Evolutionary conservation across 2,888 invertebrate species (phyloP).

Genomic region (Sphaerophoria rueppellii): DNA sequence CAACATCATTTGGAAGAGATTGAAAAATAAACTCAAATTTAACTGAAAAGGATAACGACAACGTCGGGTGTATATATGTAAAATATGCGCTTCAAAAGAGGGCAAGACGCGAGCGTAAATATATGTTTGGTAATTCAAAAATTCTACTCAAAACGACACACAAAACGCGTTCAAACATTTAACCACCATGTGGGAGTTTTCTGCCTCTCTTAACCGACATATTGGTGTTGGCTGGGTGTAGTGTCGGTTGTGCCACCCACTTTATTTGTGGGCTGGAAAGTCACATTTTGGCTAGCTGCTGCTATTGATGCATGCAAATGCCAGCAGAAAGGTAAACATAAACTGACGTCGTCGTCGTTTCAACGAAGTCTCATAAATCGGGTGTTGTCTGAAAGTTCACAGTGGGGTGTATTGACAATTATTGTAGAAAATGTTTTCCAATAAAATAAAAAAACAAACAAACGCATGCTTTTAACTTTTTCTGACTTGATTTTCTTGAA

Average conservation of each 20-base stretch:
- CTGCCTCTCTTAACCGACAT: slow-evolving; percentile 3
- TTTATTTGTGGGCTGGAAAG: slow-evolving; percentile 1
- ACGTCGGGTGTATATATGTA: slow-evolving; percentile 10
- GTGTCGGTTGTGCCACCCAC: slow-evolving; percentile 21
- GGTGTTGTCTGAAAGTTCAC: neutral
- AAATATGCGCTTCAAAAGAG: neutral
- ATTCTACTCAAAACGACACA: slow-evolving; percentile 8
- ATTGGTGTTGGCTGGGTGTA: neutral
- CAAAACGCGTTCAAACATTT: slow-evolving; percentile 52
- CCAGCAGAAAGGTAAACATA: slow-evolving; percentile 48
- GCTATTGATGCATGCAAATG: slow-evolving; percentile 59
- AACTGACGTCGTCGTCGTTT: slow-evolving; percentile 25
- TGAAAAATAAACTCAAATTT: slow-evolving; percentile 30
- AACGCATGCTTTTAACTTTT: too few relatives aligned
- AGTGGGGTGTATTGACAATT: too few relatives aligned
- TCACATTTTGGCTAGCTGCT: slow-evolving; percentile 14
- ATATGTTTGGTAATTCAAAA: slow-evolving; percentile 29
- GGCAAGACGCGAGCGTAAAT: slow-evolving; percentile 23
- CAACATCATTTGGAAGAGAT: slow-evolving; percentile 3
- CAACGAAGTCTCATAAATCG: slow-evolving; percentile 44
- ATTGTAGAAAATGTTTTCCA: too few relatives aligned
- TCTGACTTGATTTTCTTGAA: too few relatives aligned
- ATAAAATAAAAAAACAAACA: too few relatives aligned
- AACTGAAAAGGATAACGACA: slow-evolving; percentile 26
- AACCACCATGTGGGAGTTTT: slow-evolving; percentile 22